Conservation (phyloP, 2,113 vertebrate species). For the Hirundichthys speculiger region DNA sequence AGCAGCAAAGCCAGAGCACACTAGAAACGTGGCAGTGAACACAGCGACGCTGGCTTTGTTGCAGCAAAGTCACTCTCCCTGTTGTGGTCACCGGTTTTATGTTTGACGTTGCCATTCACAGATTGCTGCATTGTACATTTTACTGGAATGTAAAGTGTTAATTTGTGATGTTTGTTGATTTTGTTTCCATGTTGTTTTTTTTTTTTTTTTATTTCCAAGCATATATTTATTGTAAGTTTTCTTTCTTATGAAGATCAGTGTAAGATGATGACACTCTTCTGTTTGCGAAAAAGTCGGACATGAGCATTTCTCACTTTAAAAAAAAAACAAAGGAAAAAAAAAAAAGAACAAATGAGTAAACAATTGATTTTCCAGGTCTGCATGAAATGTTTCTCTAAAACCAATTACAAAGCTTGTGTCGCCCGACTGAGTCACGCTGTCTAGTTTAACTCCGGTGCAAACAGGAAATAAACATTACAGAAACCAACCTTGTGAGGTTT, state of each 20-base stretch:
- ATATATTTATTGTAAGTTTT: slow-evolving; percentile 83
- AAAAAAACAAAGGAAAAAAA: slow-evolving; percentile 7
- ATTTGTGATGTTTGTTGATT: slow-evolving; percentile 75
- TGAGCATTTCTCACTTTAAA: slow-evolving; percentile 8
- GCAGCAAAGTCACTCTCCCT: slow-evolving; percentile 25
- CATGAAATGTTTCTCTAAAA: slow-evolving; percentile 22
- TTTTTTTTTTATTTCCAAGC: slow-evolving; percentile 69
- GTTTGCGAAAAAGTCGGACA: slow-evolving; percentile 9
- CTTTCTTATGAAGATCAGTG: slow-evolving; percentile 50
- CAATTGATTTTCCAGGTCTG: slow-evolving; percentile 33
- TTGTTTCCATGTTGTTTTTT: slow-evolving; percentile 36
- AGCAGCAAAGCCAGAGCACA: slow-evolving; percentile 56
- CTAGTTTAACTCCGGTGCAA: too few species aligned
- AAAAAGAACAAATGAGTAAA: too few species aligned
- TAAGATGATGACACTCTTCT: slow-evolving; percentile 63
- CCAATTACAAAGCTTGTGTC: slow-evolving; percentile 4
- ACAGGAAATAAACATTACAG: too few species aligned
- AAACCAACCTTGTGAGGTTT: not conserved
- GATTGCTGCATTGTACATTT: slow-evolving; percentile 81
- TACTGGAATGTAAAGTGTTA: slow-evolving; percentile 84
- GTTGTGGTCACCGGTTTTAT: slow-evolving; percentile 56
- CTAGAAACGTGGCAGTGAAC: slow-evolving; percentile 38
- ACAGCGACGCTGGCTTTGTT: slow-evolving; percentile 30
- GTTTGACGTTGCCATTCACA: slow-evolving; percentile 76
- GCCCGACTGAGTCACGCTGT: slow-evolving; percentile 15